phyloP scores from a whole-genome alignment of 1,140 invertebrate species.

The Tetragonula clypearis region DNA sequence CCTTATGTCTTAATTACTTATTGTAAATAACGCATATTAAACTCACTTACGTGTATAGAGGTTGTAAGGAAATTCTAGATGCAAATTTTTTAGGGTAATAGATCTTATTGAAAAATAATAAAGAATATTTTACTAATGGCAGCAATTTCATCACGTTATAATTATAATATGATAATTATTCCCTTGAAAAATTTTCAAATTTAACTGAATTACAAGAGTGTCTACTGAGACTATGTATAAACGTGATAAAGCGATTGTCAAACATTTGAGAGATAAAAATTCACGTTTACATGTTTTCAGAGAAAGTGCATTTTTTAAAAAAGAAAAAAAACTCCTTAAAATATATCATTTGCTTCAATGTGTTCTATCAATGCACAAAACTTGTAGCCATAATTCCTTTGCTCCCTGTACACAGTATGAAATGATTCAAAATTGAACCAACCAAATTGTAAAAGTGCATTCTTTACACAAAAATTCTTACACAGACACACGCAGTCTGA shows the following conservation, averaged over 20 bases:
- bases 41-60: not conserved
- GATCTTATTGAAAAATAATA: not conserved
- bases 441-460: not conserved
- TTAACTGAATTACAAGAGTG: not conserved
- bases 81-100: not conserved
- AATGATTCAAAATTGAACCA: not conserved
- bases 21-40: slow-evolving; percentile 22
- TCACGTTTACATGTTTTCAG: not conserved
- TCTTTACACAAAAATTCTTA: not conserved
- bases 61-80: not conserved
- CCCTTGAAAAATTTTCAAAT: not conserved
- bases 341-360: not conserved
- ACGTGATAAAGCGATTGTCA: not conserved
- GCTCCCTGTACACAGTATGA: not conserved
- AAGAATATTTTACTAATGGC: slow-evolving; percentile 13
- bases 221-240: not conserved
- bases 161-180: not conserved
- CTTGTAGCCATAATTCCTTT: not conserved
- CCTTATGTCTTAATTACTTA: slow-evolving; percentile 7
- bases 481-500: no score
- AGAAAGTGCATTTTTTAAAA: not conserved
- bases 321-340: not conserved
- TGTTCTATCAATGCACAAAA: slow-evolving; percentile 5
- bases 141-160: not conserved
- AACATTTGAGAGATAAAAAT: not conserved